A percentile compares a stretch with the other conserved stretches of the same genome.
phyloP scores from a whole-genome alignment of 2,888 invertebrate genomes.

The Macrosiphum euphorbiae region DNA sequence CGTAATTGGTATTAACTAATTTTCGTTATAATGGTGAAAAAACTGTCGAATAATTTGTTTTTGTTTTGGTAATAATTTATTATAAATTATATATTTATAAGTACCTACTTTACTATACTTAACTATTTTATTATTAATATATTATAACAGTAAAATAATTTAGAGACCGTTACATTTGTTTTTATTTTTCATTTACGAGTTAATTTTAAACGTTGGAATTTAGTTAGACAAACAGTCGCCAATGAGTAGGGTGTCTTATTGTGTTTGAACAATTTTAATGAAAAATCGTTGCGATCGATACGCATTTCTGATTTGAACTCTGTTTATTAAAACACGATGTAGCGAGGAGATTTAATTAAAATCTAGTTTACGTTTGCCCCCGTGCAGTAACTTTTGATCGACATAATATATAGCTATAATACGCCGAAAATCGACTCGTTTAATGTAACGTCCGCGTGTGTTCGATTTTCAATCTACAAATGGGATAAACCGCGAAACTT shows the following conservation, averaged over 20 bases:
- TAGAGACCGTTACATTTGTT: neutral
- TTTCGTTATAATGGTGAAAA: neutral
- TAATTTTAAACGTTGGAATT: neutral
- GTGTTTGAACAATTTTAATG: neutral
- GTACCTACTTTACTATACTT: too few relatives aligned
- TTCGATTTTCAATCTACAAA: neutral
- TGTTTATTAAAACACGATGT: neutral
- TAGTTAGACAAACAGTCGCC: neutral
- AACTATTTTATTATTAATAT: neutral
- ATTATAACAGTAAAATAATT: too few relatives aligned
- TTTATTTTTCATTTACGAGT: neutral
- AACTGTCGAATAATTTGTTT: neutral
- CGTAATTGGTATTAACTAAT: too few relatives aligned
- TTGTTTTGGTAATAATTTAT: neutral
- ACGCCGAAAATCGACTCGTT: neutral
- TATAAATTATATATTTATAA: neutral
- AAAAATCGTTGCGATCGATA: neutral
- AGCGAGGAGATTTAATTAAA: neutral
- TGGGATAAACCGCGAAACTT: neutral
- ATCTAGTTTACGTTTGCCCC: neutral
- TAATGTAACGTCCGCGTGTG: neutral
- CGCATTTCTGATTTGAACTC: neutral
- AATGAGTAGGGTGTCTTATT: neutral
- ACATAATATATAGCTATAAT: neutral
- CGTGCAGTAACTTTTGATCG: neutral